Evolutionary conservation across 2,797 vertebrate genomes (phyloP).

Genomic region (Microctenopoma lineatum): DNA sequence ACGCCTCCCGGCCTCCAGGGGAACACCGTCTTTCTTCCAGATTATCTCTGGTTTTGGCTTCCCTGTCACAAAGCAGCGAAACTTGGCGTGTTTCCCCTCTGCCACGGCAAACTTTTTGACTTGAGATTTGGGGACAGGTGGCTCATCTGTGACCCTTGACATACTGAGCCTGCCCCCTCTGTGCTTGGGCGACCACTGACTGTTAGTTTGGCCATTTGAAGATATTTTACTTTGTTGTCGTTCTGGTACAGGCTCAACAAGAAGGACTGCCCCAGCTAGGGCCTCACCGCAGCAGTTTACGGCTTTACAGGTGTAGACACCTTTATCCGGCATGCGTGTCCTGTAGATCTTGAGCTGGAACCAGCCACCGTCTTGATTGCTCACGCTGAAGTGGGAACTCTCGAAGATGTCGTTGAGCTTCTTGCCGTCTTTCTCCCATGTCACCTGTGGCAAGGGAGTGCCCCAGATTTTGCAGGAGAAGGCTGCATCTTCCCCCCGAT

Average conservation of each 20-base stretch:
- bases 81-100: constrained; percentile 96
- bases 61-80: constrained; percentile 94
- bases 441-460: constrained; percentile 83
- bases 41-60: constrained; percentile 97
- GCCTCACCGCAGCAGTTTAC: constrained; percentile 84
- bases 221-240: constrained; percentile 65
- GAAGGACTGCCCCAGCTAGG: constrained; percentile 89
- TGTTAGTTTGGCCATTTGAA: constrained; percentile 62
- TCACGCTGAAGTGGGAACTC: constrained; percentile 87
- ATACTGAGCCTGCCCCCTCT: constrained; percentile 53
- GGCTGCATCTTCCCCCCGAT: constrained; percentile 88
- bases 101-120: constrained; percentile 92
- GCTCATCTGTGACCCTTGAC: constrained; percentile 66
- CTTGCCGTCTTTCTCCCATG: constrained; percentile 95
- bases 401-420: constrained; percentile 92
- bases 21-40: constrained; percentile 92
- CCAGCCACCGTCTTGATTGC: constrained; percentile 82
- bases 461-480: constrained; percentile 90
- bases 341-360: constrained; percentile 88
- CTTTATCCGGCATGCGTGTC: constrained; percentile 88
- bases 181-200: constrained; percentile 68
- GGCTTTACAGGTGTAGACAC: constrained; percentile 93
- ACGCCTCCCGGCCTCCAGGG: constrained; percentile 85
- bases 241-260: constrained; percentile 83
- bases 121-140: constrained; percentile 56